These are phyloP conservation scores for Slavum lentiscoides DNA, from an alignment of 2,888 invertebrate genomes.

Conservation along the genomic window DNA sequence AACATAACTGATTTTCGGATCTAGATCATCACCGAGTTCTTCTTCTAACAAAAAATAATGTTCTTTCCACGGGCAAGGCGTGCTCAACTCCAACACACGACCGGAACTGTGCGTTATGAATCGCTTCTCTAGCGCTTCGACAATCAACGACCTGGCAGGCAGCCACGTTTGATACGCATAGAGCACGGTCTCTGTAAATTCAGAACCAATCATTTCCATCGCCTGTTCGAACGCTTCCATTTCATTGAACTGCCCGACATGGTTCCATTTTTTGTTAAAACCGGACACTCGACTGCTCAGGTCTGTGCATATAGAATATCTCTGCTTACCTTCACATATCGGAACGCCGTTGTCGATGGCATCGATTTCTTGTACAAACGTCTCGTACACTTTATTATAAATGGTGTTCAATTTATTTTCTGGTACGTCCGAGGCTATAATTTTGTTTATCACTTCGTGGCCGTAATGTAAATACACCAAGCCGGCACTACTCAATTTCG, in stretches of 20 bases:
- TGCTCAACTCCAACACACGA: slow-evolving; percentile 75
- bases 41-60: slow-evolving; percentile 83
- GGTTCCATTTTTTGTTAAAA: slow-evolving; percentile 85
- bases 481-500: slow-evolving; percentile 92
- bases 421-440: slow-evolving; percentile 63
- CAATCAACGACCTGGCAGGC: slow-evolving; percentile 80
- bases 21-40: slow-evolving; percentile 65
- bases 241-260: slow-evolving; percentile 60
- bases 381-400: slow-evolving; percentile 77
- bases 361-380: slow-evolving; percentile 90
- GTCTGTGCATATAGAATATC: slow-evolving; percentile 72
- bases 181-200: slow-evolving; percentile 65
- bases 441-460: slow-evolving; percentile 70
- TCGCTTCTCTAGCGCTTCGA: slow-evolving; percentile 71
- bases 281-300: slow-evolving; percentile 74
- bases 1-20: slow-evolving; percentile 71
- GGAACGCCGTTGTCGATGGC: slow-evolving; percentile 96
- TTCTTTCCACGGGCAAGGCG: slow-evolving; percentile 86
- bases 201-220: slow-evolving; percentile 74
- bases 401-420: slow-evolving; percentile 65
- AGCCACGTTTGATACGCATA: slow-evolving; percentile 69
- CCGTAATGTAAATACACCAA: slow-evolving; percentile 90
- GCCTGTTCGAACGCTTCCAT: slow-evolving; percentile 76
- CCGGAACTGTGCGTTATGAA: slow-evolving; percentile 72
- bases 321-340: slow-evolving; percentile 72